These are phyloP conservation scores for Taurulus bubalis DNA, from an alignment of 2,113 vertebrate genomes.

Conservation along the genomic window DNA sequence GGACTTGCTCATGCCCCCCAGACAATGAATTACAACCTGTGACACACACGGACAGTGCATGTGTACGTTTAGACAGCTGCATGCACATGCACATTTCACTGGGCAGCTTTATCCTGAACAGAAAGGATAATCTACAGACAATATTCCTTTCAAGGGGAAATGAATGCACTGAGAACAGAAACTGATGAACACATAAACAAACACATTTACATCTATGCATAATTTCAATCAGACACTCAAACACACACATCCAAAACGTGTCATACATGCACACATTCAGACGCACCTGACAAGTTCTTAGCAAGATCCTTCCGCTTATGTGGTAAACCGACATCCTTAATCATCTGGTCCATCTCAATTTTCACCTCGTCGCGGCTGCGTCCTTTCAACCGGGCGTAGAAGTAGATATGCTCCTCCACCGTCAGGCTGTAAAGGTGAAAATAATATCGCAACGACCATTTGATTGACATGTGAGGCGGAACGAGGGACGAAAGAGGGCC, in stretches of 20 bases:
- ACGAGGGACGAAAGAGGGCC: not conserved
- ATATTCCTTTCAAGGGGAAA: conserved; percentile 39
- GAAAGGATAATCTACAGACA: conserved; percentile 35
- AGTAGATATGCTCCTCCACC: conserved; percentile 98
- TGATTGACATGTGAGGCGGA: not conserved
- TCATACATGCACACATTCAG: conserved; percentile 1
- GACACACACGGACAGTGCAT: conserved; percentile 52
- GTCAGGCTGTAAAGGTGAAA: conserved; percentile 86
- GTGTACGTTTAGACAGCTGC: conserved; percentile 19
- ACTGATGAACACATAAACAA: not conserved
- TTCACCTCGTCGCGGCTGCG: conserved; percentile 86
- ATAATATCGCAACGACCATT: not conserved
- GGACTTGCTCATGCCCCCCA: conserved; percentile 57
- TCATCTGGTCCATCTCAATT: conserved; percentile 93
- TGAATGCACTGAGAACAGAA: not conserved
- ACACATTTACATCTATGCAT: conserved; percentile 26
- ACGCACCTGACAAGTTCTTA: conserved; percentile 89
- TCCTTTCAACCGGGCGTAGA: conserved; percentile 95
- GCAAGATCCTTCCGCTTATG: conserved; percentile 90
- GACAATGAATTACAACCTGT: conserved; percentile 75
- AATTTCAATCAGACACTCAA: conserved; percentile 3
- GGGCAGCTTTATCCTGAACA: conserved; percentile 13
- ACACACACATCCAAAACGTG: not conserved
- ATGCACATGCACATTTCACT: conserved; percentile 9
- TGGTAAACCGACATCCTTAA: conserved; percentile 91